Evolutionary conservation across 1,140 invertebrate species (phyloP).

Genomic region (Wiebesia pumilae): DNA sequence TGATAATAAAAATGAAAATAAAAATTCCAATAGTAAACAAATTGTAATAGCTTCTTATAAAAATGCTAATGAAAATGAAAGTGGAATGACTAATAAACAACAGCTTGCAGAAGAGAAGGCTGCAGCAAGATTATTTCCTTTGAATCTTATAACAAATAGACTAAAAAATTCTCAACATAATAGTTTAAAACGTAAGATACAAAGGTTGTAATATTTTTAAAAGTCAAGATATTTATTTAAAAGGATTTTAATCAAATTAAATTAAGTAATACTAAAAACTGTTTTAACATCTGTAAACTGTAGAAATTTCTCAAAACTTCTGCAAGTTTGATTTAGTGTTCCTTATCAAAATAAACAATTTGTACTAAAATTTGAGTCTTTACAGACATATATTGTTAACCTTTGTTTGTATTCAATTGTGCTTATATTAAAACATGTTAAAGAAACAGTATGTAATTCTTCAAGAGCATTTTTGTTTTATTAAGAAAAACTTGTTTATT

Average conservation of each 20-base stretch:
- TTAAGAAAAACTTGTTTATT: no score
- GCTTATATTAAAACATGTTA: background rate
- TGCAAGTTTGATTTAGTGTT: no score
- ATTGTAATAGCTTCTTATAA: conserved; percentile 36
- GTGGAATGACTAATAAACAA: conserved; percentile 44
- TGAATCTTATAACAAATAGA: conserved; percentile 67
- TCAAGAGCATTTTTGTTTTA: no score
- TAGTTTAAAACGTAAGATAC: conserved; percentile 62
- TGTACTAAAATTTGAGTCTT: no score
- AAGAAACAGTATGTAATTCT: background rate
- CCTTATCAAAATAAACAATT: no score
- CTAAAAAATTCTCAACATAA: conserved; percentile 66
- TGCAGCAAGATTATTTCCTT: conserved; percentile 69
- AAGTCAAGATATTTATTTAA: background rate
- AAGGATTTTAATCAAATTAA: background rate
- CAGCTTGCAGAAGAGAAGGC: conserved; percentile 65
- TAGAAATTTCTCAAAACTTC: no score
- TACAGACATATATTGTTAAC: no score
- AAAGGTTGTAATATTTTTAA: background rate
- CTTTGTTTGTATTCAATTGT: background rate
- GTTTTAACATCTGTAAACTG: background rate
- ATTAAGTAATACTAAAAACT: background rate
- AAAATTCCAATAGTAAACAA: conserved; percentile 18
- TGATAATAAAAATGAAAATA: conserved; percentile 47
- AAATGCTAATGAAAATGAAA: conserved; percentile 32